Conservation (phyloP, 1,140 invertebrate species). For the Oscheius sp. region DNA sequence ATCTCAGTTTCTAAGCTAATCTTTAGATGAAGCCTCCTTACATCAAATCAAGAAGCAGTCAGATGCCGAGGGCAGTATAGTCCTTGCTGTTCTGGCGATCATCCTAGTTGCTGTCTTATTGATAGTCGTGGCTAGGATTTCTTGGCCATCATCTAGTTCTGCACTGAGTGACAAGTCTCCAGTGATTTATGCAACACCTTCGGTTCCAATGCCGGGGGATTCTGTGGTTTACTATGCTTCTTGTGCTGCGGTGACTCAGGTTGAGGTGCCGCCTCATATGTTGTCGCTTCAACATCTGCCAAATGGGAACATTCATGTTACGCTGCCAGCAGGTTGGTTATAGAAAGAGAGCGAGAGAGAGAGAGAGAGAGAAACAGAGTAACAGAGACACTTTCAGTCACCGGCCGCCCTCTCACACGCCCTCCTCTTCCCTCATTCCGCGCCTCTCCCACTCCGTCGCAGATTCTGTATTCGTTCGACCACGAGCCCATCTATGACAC, state of each 20-base stretch:
- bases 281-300: constrained; percentile 44
- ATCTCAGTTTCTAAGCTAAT: not conserved
- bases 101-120: not conserved
- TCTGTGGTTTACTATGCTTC: constrained; percentile 45
- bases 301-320: constrained; percentile 48
- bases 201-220: constrained; percentile 34
- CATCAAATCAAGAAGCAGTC: not conserved
- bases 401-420: constrained; percentile 25
- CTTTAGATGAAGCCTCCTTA: not conserved
- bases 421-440: constrained; percentile 30
- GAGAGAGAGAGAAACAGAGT: not conserved
- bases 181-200: constrained; percentile 44
- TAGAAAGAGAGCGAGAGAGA: no score
- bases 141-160: not conserved
- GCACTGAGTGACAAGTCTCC: constrained; percentile 6
- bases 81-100: constrained; percentile 8
- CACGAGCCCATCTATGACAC: constrained; percentile 47
- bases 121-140: not conserved
- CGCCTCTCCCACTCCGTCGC: constrained; percentile 39
- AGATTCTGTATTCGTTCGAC: constrained; percentile 48
- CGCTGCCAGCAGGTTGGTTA: constrained; percentile 37
- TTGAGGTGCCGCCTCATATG: constrained; percentile 45
- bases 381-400: not conserved
- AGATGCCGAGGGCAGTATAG: not conserved
- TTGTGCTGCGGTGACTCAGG: constrained; percentile 37